Percentiles rank a stretch among this genome's conserved stretches.
phyloP scores from a whole-genome alignment of 2,888 invertebrate species.

The Aporophyla nigra region DNA sequence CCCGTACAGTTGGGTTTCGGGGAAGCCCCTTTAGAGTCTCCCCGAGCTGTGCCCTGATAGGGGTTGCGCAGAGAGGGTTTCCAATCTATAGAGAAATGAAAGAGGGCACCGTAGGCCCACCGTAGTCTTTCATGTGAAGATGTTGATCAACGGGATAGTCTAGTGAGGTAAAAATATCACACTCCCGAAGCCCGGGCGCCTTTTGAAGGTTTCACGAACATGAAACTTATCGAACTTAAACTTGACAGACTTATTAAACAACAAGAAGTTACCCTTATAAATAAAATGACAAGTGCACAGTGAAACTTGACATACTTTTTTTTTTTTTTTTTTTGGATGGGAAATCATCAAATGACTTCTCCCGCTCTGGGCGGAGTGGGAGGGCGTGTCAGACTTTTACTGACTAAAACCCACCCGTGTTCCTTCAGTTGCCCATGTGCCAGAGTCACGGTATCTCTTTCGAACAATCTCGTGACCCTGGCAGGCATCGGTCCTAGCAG shows the following conservation, averaged over 20 bases:
- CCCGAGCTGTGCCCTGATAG: no score
- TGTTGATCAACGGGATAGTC: neutral
- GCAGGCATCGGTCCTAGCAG: no score
- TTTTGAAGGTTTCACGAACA: neutral
- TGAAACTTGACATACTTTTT: conserved; percentile 41
- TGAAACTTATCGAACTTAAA: neutral
- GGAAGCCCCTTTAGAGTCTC: no score
- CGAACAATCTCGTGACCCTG: no score
- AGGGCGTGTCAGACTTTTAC: no score
- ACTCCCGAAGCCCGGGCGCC: neutral
- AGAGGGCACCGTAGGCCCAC: no score
- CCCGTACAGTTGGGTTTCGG: neutral
- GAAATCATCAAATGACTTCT: no score
- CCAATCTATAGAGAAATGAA: neutral
- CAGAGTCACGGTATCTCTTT: no score
- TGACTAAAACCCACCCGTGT: no score
- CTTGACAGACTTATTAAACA: neutral
- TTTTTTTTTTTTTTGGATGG: no score
- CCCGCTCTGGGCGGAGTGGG: no score
- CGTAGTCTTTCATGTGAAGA: neutral
- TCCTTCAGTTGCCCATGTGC: no score
- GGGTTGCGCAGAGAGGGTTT: neutral
- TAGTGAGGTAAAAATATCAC: neutral
- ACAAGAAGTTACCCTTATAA: neutral
- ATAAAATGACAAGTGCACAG: neutral